These are phyloP conservation scores for Heterodera filipjevi DNA, from an alignment of 2,888 invertebrate species.

Conservation along the genomic window DNA sequence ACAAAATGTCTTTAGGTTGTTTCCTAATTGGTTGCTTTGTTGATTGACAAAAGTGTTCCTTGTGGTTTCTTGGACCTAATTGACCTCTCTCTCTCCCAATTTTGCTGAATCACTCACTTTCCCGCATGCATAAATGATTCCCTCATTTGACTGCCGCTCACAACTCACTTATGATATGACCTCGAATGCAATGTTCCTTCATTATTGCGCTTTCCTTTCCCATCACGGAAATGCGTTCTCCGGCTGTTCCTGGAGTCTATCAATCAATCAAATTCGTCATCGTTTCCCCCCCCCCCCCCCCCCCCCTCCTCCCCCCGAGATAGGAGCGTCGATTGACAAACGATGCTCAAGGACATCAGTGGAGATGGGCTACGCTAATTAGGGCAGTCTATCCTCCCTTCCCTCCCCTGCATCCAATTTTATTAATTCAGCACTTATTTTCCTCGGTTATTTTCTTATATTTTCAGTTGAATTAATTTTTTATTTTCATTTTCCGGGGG, in stretches of 20 bases:
- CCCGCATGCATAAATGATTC: not conserved
- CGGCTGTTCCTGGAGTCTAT: not conserved
- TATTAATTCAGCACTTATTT: not conserved
- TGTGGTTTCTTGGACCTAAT: no score
- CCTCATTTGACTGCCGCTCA: not conserved
- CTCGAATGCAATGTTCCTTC: not conserved
- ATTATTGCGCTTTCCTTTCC: not conserved
- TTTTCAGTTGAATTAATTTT: not conserved
- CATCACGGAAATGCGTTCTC: not conserved
- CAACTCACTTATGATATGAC: not conserved
- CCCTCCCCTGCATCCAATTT: not conserved
- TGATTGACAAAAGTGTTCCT: no score
- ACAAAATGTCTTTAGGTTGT: not conserved
- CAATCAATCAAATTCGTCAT: constrained; percentile 1
- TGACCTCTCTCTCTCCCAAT: no score
- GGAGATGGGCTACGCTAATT: not conserved
- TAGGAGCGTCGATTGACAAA: not conserved
- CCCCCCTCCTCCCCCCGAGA: not conserved
- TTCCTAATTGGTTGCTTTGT: not conserved
- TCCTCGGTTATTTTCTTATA: not conserved
- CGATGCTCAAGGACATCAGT: not conserved
- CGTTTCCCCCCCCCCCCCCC: not conserved
- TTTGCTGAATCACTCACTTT: not conserved
- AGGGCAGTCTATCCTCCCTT: not conserved
- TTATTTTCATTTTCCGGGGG: not conserved